These are phyloP conservation scores for Leucophora obtusa DNA, from an alignment of 2,888 invertebrate species.

Conservation along the genomic window DNA sequence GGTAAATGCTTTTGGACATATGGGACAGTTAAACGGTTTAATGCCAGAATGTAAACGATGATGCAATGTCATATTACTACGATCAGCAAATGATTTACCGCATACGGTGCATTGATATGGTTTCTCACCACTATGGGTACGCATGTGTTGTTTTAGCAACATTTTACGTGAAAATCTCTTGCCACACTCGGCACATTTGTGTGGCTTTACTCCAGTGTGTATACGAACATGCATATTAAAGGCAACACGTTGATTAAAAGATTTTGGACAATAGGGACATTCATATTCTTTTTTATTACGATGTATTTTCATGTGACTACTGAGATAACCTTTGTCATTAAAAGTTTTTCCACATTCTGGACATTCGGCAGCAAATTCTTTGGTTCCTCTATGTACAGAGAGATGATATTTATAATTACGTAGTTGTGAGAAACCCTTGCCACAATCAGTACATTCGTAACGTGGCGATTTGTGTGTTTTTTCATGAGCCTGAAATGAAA, in stretches of 20 bases:
- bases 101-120: conserved; percentile 90
- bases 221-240: conserved; percentile 93
- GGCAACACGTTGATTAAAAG: conserved; percentile 91
- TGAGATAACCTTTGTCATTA: conserved; percentile 90
- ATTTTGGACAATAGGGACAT: conserved; percentile 88
- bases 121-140: conserved; percentile 89
- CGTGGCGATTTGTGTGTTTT: conserved; percentile 78
- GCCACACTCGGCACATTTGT: conserved; percentile 87
- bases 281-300: conserved; percentile 89
- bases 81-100: conserved; percentile 89
- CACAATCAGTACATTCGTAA: conserved; percentile 87
- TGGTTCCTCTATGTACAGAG: conserved; percentile 89
- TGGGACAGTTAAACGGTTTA: conserved; percentile 85
- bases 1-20: conserved; percentile 86
- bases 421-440: conserved; percentile 89
- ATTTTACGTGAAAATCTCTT: conserved; percentile 92
- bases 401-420: conserved; percentile 91
- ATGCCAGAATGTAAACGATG: conserved; percentile 89
- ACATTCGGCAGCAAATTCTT: conserved; percentile 86
- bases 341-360: conserved; percentile 90
- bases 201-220: conserved; percentile 89
- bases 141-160: conserved; percentile 89
- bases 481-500: conserved; percentile 74
- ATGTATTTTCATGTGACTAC: conserved; percentile 92
- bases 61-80: conserved; percentile 91